These are phyloP conservation scores for Apostichopus californicus DNA, from an alignment of 35 echinoderm and acorn worm species.

Conservation along the genomic window DNA sequence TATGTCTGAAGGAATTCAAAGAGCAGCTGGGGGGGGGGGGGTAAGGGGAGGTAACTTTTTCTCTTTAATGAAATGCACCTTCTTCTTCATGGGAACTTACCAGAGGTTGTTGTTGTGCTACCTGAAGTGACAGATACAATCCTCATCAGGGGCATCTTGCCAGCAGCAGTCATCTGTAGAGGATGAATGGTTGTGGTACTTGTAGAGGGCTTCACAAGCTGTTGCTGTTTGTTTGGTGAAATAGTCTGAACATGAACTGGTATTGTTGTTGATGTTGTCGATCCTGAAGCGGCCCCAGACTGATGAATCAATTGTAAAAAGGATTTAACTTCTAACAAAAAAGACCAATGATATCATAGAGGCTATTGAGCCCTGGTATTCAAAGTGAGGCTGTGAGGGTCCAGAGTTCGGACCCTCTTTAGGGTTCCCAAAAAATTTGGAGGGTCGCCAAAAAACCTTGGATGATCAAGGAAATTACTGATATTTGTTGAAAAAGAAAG, in stretches of 20 bases:
- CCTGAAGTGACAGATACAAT: slow-evolving; percentile 78
- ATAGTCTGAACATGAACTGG: slow-evolving; percentile 65
- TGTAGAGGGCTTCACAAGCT: slow-evolving; percentile 30
- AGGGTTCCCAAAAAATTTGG: too few relatives aligned
- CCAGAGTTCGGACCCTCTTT: too few relatives aligned
- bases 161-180: slow-evolving; percentile 55
- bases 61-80: neutral
- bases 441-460: too few relatives aligned
- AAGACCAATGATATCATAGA: too few relatives aligned
- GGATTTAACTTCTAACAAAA: too few relatives aligned
- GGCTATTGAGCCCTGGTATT: too few relatives aligned
- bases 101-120: slow-evolving; percentile 67
- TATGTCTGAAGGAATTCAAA: neutral
- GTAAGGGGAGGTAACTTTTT: too few relatives aligned
- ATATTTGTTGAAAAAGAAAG: too few relatives aligned
- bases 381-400: too few relatives aligned
- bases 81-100: slow-evolving; percentile 39
- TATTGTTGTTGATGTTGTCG: slow-evolving; percentile 32
- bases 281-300: slow-evolving; percentile 33
- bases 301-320: neutral
- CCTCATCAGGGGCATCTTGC: slow-evolving; percentile 78
- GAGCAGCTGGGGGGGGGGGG: too few relatives aligned
- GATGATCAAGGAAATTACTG: too few relatives aligned
- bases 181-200: slow-evolving; percentile 53
- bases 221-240: slow-evolving; percentile 21